Evolutionary conservation across 2,113 vertebrate genomes (phyloP), one percentile per base, ranked within the genome.

Genomic region (Colistium nudipinnis): DNA sequence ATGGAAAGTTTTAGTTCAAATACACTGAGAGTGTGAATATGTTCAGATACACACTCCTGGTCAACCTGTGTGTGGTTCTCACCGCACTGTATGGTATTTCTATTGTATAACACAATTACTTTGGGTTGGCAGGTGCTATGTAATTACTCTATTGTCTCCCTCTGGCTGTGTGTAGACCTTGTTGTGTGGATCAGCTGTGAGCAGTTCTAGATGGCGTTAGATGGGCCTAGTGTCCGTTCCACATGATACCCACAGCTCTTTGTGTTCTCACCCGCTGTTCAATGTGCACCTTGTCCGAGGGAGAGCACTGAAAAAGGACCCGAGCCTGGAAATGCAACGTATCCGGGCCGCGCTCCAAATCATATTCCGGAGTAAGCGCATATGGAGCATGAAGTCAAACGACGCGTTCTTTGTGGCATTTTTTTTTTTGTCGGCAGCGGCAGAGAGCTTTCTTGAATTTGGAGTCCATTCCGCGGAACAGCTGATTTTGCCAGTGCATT

Each of bases 211-310:
- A 84, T 81, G 72, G 27, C 35, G 74, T 81, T 70, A 59, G 76
- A 44, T 71, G 72, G 13, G 24, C 62, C 64, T 60, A 60, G 81
- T 45, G 78, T 88, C 78, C 74, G 24, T 52, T 82, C 72, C 80
- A 75, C 85, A 87, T 83, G 84, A 87, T 82, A 31, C 68, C 60
- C 78, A 2, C 55, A 30, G 77, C 57, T 43, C 53, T 71, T 74
- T 80, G 77, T 74, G 77, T 74, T 54, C 57, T 73, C 52, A 14
- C 6, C 55, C 44, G 51, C 47, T 51, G 25, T 62, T 88, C 80
- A 88, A 82, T 87, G 80, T 80, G 59, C 76, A 87, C 68, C 78
- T 90, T 88, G 89, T 90, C 72, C 4, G 2, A 38, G 30, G 17
- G 48, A 48, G 74, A 87, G 72, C 28, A 4, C 71, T 57, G 76